These are phyloP conservation scores for Timema podura DNA, from an alignment of 2,888 invertebrate genomes.

Conservation along the genomic window DNA sequence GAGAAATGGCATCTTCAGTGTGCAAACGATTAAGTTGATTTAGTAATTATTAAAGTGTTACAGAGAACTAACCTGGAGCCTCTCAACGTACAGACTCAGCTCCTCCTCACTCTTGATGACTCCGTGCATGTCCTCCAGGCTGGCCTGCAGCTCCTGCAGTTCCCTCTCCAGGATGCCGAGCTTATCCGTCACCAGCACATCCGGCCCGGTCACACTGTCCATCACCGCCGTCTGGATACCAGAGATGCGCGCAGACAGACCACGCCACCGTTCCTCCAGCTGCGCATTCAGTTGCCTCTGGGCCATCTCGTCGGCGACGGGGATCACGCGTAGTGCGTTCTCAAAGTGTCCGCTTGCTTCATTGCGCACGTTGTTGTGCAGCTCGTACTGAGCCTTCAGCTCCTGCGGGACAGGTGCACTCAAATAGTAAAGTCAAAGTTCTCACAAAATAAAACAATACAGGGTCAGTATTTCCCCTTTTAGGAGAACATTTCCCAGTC, in stretches of 20 bases:
- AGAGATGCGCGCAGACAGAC: slow-evolving; percentile 58
- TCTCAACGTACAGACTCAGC: slow-evolving; percentile 72
- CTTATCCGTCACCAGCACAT: slow-evolving; percentile 70
- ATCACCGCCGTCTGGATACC: slow-evolving; percentile 24
- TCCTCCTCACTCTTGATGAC: slow-evolving; percentile 81
- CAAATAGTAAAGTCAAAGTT: too few species aligned
- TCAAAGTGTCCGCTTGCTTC: slow-evolving; percentile 71
- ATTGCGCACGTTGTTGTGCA: slow-evolving; percentile 70
- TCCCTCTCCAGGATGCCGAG: slow-evolving; percentile 71
- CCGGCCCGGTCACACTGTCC: slow-evolving; percentile 64
- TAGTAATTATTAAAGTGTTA: too few species aligned
- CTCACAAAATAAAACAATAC: too few species aligned
- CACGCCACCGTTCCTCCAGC: slow-evolving; percentile 71
- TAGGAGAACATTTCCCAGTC: too few species aligned
- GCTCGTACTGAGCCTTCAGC: slow-evolving; percentile 80
- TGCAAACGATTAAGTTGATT: too few species aligned
- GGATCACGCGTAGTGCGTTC: slow-evolving; percentile 70
- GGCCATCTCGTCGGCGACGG: slow-evolving; percentile 78
- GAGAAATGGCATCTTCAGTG: too few species aligned
- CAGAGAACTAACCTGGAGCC: slow-evolving; percentile 55
- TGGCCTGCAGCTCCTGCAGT: slow-evolving; percentile 64
- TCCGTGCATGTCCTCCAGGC: slow-evolving; percentile 68
- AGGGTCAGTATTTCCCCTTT: too few species aligned
- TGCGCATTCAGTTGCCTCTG: slow-evolving; percentile 75
- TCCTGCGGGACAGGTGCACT: slow-evolving; percentile 49